A percentile compares a stretch with the other conserved stretches of the same genome.
Conservation (phyloP, 1,140 invertebrate genomes). For the Steinernema khuongi region DNA sequence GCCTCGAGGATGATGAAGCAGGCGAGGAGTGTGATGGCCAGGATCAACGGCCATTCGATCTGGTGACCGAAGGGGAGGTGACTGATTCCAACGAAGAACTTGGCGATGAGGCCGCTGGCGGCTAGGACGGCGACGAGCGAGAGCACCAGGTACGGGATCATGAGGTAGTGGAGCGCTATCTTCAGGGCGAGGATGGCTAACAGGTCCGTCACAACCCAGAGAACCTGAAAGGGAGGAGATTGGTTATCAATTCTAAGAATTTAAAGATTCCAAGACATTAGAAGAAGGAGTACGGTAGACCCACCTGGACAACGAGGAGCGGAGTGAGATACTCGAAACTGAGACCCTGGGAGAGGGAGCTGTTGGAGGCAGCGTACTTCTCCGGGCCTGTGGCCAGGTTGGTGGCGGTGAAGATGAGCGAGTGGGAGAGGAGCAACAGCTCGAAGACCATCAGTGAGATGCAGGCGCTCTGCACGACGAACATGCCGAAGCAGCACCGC, state of each 20-base stretch:
- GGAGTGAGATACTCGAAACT: neutral
- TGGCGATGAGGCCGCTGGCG: neutral
- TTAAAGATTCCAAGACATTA: too few relatives aligned
- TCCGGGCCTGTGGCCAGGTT: neutral
- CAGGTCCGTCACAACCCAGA: neutral
- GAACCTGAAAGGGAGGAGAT: neutral
- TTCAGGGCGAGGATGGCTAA: neutral
- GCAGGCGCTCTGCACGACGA: neutral
- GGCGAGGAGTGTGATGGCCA: neutral
- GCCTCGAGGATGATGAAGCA: neutral
- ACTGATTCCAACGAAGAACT: neutral
- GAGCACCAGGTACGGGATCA: neutral
- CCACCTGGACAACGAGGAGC: neutral
- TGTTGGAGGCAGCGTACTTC: neutral
- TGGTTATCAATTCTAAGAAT: too few relatives aligned
- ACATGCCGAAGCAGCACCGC: neutral
- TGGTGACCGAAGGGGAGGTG: neutral
- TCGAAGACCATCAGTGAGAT: neutral
- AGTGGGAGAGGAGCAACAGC: slow-evolving; percentile 5
- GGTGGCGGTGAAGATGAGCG: slow-evolving; percentile 12
- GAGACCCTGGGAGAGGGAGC: neutral
- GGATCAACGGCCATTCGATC: slow-evolving; percentile 9
- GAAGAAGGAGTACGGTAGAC: neutral
- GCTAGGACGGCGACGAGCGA: neutral
- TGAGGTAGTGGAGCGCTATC: slow-evolving; percentile 2